Evolutionary conservation across 2,888 invertebrate species (phyloP).

Genomic region (Panorpa germanica): DNA sequence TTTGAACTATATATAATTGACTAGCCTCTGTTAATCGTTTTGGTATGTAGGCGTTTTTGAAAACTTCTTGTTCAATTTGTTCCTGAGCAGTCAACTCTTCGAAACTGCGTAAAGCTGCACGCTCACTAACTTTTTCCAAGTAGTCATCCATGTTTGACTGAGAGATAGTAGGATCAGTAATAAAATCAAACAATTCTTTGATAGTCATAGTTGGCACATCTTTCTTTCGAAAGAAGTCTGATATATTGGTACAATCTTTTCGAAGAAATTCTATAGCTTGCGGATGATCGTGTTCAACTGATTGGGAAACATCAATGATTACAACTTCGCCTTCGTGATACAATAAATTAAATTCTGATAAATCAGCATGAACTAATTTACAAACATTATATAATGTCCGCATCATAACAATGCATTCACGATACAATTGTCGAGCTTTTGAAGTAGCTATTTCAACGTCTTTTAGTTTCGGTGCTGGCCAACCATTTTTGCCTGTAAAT

Average conservation of each 20-base stretch:
- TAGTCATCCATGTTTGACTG: constrained; percentile 65
- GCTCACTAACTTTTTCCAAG: constrained; percentile 51
- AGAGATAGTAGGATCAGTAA: constrained; percentile 78
- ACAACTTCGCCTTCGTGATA: constrained; percentile 67
- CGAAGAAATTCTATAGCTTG: constrained; percentile 85
- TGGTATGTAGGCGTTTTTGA: constrained; percentile 86
- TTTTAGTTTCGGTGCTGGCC: constrained; percentile 77
- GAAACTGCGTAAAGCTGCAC: constrained; percentile 37
- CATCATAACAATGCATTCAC: constrained; percentile 74
- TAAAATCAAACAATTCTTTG: constrained; percentile 86
- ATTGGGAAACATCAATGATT: constrained; percentile 95
- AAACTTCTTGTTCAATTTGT: constrained; percentile 77
- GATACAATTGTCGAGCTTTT: constrained; percentile 56
- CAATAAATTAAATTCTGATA: constrained; percentile 90
- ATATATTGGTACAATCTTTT: constrained; percentile 86
- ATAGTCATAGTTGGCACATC: constrained; percentile 82
- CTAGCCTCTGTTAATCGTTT: constrained; percentile 74
- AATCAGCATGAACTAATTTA: constrained; percentile 90
- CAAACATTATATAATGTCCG: constrained; percentile 88
- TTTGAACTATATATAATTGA: too few species aligned
- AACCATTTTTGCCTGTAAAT: constrained; percentile 81
- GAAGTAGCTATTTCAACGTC: constrained; percentile 63
- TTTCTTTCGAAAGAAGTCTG: constrained; percentile 76
- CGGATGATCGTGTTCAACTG: constrained; percentile 96
- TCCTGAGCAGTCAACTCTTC: constrained; percentile 53